phyloP scores from a whole-genome alignment of 2,113 vertebrate genomes.

The Notothenia coriiceps region DNA sequence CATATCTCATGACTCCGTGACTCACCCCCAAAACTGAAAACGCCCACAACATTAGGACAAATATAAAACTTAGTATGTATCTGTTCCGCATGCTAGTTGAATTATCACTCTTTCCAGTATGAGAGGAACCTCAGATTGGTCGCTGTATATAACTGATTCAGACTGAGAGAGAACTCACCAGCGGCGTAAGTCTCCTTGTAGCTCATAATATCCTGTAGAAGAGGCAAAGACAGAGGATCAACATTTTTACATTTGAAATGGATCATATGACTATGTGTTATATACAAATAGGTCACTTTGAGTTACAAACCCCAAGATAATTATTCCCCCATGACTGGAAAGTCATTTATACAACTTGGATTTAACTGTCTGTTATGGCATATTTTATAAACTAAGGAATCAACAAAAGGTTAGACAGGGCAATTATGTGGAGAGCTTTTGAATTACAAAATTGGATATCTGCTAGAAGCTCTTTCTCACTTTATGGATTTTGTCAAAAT shows the following conservation, averaged over 20 bases:
- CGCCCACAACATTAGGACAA: conserved; percentile 9
- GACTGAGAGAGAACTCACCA: conserved; percentile 61
- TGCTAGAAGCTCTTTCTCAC: neutral
- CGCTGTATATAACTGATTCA: neutral
- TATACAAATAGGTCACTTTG: neutral
- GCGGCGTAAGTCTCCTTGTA: conserved; percentile 80
- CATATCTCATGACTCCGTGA: conserved; percentile 5
- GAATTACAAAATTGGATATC: neutral
- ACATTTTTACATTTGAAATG: neutral
- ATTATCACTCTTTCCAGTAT: conserved; percentile 21
- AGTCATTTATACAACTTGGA: neutral
- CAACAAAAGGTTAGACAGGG: neutral
- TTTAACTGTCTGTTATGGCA: neutral
- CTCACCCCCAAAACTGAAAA: conserved; percentile 10
- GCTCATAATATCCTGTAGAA: conserved; percentile 76
- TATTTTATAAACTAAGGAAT: neutral
- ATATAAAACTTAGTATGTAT: neutral
- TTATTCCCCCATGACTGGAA: too few species aligned
- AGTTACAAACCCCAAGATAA: neutral
- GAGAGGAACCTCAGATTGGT: neutral
- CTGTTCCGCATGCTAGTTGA: neutral
- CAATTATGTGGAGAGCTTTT: neutral
- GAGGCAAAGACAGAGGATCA: conserved; percentile 11
- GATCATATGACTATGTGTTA: neutral
- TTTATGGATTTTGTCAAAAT: too few species aligned